Conservation (phyloP, 2,888 invertebrate species). For the Thereva nobilitata region DNA sequence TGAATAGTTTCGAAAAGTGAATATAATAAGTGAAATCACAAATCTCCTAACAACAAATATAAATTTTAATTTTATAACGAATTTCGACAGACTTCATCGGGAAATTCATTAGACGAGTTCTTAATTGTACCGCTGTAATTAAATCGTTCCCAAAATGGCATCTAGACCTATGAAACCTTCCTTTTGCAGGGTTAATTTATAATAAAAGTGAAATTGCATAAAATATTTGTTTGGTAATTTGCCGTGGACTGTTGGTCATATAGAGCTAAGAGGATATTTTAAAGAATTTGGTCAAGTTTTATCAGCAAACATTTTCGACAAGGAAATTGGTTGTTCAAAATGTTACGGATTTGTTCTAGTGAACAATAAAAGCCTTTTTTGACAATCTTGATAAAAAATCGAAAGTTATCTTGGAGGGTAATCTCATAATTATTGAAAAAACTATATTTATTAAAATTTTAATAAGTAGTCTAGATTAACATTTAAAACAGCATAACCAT, state of each 20-base stretch:
- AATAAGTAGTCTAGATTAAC: constrained; percentile 22
- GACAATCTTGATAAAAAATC: constrained; percentile 66
- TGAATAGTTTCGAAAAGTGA: no score
- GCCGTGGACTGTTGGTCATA: constrained; percentile 79
- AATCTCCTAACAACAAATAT: no score
- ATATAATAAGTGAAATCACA: no score
- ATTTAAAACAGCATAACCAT: not conserved
- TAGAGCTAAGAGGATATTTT: constrained; percentile 75
- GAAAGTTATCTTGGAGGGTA: constrained; percentile 72
- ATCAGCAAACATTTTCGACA: constrained; percentile 72
- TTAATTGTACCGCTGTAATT: no score
- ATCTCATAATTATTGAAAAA: constrained; percentile 66
- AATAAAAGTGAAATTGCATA: constrained; percentile 57
- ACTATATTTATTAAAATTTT: not conserved
- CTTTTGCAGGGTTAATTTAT: no score
- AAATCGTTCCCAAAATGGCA: no score
- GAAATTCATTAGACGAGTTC: no score
- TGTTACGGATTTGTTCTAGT: constrained; percentile 78
- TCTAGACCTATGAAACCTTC: no score
- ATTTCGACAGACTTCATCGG: no score
- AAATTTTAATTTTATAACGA: no score
- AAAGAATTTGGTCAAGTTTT: constrained; percentile 74
- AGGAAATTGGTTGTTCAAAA: constrained; percentile 74
- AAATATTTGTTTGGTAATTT: constrained; percentile 76
- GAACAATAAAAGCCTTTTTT: constrained; percentile 62